Conservation (phyloP, 1,140 invertebrate genomes). For the Sinonovacula constricta region DNA sequence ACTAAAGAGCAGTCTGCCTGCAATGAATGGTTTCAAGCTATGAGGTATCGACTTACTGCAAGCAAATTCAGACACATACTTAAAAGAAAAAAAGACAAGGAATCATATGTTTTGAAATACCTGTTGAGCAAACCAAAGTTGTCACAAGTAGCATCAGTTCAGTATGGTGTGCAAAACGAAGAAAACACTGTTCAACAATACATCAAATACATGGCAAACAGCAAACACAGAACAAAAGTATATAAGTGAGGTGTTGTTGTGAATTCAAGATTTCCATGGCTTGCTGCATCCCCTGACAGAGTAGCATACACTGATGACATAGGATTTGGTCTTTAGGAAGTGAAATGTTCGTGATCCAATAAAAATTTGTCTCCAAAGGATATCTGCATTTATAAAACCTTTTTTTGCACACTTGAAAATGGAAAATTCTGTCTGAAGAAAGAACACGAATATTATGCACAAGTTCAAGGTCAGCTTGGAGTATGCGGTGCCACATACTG, state of each 20-base stretch:
- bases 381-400: background rate
- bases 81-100: conserved; percentile 14
- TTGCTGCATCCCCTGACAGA: conserved; percentile 11
- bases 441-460: too few species aligned
- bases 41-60: background rate
- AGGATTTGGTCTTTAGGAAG: conserved; percentile 7
- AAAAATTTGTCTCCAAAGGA: background rate
- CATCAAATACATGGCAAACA: conserved; percentile 20
- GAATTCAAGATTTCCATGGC: conserved; percentile 13
- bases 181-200: too few species aligned
- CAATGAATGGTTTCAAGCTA: background rate
- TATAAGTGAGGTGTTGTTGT: background rate
- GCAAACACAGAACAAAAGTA: background rate
- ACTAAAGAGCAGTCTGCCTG: too few species aligned
- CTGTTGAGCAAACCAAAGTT: background rate
- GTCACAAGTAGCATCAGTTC: background rate
- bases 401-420: background rate
- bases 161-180: conserved; percentile 11
- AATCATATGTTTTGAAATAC: background rate
- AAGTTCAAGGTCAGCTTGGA: conserved; percentile 14
- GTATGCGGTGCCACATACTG: conserved; percentile 8
- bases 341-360: conserved; percentile 14
- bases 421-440: background rate
- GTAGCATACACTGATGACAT: background rate
- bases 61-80: conserved; percentile 3